These are phyloP conservation scores for Leucozona laternaria DNA, from an alignment of 2,888 invertebrate species.

Conservation along the genomic window DNA sequence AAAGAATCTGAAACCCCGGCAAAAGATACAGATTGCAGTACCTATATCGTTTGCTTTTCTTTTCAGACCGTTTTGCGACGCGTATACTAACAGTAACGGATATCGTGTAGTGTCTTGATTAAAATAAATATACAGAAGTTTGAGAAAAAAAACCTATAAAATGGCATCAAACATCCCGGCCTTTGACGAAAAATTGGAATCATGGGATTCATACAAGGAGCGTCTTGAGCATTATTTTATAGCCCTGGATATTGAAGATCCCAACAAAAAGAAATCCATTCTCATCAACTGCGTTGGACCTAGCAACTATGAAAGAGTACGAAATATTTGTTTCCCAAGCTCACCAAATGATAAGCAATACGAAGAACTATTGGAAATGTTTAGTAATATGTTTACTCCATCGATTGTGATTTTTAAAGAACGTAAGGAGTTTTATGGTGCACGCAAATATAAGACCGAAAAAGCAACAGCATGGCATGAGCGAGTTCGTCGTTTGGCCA, in stretches of 20 bases:
- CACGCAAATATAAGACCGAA: slow-evolving; percentile 44
- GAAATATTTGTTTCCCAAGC: slow-evolving; percentile 63
- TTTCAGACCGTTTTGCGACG: not conserved
- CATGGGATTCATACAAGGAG: slow-evolving; percentile 63
- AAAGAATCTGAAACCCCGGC: not conserved
- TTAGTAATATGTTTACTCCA: slow-evolving; percentile 49
- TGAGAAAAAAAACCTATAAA: not conserved
- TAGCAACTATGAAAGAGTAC: slow-evolving; percentile 40
- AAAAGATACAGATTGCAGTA: not conserved
- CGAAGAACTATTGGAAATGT: slow-evolving; percentile 46
- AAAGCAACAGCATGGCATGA: slow-evolving; percentile 58
- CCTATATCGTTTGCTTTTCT: not conserved
- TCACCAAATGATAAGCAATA: slow-evolving; percentile 53
- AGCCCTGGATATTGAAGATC: slow-evolving; percentile 54
- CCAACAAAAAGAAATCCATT: slow-evolving; percentile 52
- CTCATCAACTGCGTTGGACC: slow-evolving; percentile 59
- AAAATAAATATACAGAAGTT: not conserved
- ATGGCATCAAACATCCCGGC: slow-evolving; percentile 53
- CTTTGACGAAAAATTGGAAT: slow-evolving; percentile 61
- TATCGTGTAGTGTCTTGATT: not conserved
- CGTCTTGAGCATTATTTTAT: slow-evolving; percentile 60
- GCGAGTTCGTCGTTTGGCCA: slow-evolving; percentile 47
- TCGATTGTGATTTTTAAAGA: slow-evolving; percentile 58
- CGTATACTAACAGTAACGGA: not conserved
- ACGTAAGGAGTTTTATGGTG: slow-evolving; percentile 51